phyloP scores from a whole-genome alignment of 2,797 vertebrate genomes.

The Mus spretus region DNA sequence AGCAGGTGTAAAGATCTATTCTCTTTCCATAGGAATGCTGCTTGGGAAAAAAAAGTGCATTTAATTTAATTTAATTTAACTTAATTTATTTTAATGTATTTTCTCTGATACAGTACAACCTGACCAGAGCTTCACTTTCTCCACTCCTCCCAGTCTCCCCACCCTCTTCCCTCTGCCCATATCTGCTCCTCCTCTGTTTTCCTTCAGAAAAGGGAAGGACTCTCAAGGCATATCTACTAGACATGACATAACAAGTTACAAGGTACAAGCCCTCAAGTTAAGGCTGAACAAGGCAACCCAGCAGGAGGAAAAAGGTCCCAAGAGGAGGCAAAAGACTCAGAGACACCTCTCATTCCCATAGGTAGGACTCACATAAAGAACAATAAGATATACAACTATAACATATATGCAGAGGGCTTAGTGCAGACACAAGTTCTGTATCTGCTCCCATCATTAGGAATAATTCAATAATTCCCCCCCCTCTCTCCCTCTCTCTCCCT shows the following conservation, averaged over 20 bases:
- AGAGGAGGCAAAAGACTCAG: neutral
- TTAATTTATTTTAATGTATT: neutral
- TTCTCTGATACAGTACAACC: neutral
- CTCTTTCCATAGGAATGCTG: slow-evolving; percentile 57
- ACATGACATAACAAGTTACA: neutral
- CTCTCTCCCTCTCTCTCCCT: too few relatives aligned
- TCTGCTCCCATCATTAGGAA: neutral
- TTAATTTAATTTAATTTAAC: neutral
- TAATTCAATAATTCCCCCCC: neutral
- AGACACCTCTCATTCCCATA: neutral
- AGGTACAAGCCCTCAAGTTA: neutral
- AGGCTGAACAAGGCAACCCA: neutral
- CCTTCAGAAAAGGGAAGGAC: neutral
- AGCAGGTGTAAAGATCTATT: slow-evolving; percentile 64
- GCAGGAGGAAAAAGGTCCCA: neutral
- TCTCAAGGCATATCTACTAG: neutral
- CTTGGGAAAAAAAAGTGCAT: slow-evolving; percentile 58
- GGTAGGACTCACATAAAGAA: neutral
- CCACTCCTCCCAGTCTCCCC: too few relatives aligned
- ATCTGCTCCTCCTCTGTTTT: neutral
- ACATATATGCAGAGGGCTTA: neutral
- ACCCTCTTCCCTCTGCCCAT: neutral
- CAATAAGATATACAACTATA: neutral
- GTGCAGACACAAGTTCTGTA: neutral
- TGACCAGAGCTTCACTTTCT: neutral